Evolutionary conservation across 2,888 invertebrate species (phyloP), one percentile per base, ranked within the genome.

Genomic region (Tridacna crocea): DNA sequence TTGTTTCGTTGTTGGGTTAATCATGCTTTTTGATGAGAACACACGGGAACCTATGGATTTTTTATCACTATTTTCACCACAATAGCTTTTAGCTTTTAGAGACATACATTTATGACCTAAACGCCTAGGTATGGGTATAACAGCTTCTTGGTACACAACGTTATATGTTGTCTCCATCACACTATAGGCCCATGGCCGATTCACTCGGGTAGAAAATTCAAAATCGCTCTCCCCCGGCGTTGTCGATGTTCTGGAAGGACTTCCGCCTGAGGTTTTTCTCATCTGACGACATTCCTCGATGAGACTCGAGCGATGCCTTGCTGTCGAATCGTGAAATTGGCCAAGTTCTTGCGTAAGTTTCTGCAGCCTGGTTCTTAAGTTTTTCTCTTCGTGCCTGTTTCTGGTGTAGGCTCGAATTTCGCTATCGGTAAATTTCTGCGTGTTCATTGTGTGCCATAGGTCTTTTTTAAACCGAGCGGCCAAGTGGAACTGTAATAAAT

Each of bases 161-260:
- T 91, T 91, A 72, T 89, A 85, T 0, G 91, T 90, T 2, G 87
- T 86, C 66, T 84, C 84, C 75, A 78, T 81, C 11, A 84, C 86
- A 26, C 89, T 85, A 74, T 88, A 88, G 8, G 89, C 88, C 91
- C 91, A 91, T 0, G 90, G 91, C 22, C 87, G 82, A 17, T 75
- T 76, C n/a, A 87, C 82, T 19, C 87, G 68, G 22, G 74, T 82
- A 6, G 79, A 77, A 55, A 83, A 55, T 26, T 80, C 78, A 72
- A 84, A 78, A 8, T 66, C 61, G 10, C 68, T 24, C 17, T 73
- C 78, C 24, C 55, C n/a, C 4, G 24, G n/a, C 47, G 27, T 27
- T 19, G 80, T 66, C 11, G 27, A 58, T 27, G 68, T 51, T 8
- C 82, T 81, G 22, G 74, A 58, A 13, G 87, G 84, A 79, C 84